Evolutionary conservation across 2,888 invertebrate genomes (phyloP).

Genomic region (Caenorhabditis afra): DNA sequence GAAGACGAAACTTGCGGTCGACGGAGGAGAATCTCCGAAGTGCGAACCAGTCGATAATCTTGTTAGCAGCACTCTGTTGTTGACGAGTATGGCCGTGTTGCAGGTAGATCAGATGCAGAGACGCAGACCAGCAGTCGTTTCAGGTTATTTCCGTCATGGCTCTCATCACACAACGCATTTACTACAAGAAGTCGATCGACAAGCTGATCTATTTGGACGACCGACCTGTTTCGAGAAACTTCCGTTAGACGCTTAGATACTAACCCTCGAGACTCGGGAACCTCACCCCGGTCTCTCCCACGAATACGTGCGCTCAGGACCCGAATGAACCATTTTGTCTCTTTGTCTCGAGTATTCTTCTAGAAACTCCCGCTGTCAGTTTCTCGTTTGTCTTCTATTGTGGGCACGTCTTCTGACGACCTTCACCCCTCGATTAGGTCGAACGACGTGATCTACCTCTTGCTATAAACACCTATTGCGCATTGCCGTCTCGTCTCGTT

Average conservation of each 20-base stretch:
- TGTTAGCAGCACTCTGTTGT: conserved; percentile 26
- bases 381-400: conserved; percentile 3
- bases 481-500: conserved; percentile 25
- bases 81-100: conserved; percentile 30
- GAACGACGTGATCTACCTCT: conserved; percentile 44
- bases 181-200: conserved; percentile 47
- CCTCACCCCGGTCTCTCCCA: too few species aligned
- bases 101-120: conserved; percentile 38
- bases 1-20: conserved; percentile 3
- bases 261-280: too few species aligned
- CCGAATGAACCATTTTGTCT: background rate
- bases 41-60: conserved; percentile 19
- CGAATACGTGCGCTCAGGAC: conserved; percentile 2
- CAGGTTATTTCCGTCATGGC: conserved; percentile 46
- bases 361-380: conserved; percentile 6
- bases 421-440: conserved; percentile 49
- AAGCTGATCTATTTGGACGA: conserved; percentile 38
- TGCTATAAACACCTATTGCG: conserved; percentile 17
- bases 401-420: conserved; percentile 3
- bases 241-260: background rate
- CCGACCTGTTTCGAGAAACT: conserved; percentile 20
- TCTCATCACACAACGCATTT: conserved; percentile 49
- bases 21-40: background rate
- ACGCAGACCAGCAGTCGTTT: too few species aligned
- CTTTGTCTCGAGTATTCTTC: background rate